Conservation (phyloP, 2,113 vertebrate species). For the Collichthys lucidus region DNA sequence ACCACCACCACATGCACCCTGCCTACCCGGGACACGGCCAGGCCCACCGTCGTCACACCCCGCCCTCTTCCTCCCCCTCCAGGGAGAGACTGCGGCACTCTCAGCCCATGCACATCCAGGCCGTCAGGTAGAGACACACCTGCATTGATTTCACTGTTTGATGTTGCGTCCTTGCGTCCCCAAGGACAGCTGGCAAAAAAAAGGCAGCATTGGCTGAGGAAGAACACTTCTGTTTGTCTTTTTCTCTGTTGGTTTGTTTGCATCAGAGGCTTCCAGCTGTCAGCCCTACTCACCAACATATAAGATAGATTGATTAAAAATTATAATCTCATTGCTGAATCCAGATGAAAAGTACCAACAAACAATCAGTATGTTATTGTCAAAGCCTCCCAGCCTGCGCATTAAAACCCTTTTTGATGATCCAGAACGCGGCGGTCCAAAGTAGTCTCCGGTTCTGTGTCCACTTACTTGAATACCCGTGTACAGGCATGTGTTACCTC, state of each 20-base stretch:
- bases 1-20: constrained; percentile 62
- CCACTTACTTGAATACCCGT: no score
- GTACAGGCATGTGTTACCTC: no score
- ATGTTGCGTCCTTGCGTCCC: neutral
- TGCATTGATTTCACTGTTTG: constrained; percentile 8
- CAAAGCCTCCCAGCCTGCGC: no score
- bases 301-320: neutral
- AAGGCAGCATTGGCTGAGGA: neutral
- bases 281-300: neutral
- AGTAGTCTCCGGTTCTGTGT: no score
- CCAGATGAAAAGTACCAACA: neutral
- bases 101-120: constrained; percentile 93
- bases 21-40: constrained; percentile 63
- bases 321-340: neutral
- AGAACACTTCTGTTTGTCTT: neutral
- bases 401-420: no score
- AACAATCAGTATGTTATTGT: neutral
- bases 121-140: constrained; percentile 86
- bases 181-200: neutral
- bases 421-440: no score
- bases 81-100: constrained; percentile 88
- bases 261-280: neutral
- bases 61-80: constrained; percentile 49
- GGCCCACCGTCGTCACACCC: constrained; percentile 57
- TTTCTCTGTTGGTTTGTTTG: neutral